Base-by-base conservation (phyloP, 2,888 invertebrate species). In the Sisyra terminalis region DNA sequence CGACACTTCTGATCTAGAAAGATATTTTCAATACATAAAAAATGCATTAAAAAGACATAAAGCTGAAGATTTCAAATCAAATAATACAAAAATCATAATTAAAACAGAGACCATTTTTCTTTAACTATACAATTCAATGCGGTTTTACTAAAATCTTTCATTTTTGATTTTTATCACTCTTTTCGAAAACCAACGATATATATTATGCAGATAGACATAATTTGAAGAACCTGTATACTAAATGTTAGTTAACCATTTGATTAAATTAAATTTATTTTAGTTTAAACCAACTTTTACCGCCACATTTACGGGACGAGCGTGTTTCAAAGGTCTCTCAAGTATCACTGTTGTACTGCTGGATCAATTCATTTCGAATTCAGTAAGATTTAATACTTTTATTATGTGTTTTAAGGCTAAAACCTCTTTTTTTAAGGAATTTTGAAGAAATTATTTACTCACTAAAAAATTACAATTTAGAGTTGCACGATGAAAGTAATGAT, bases 301-400 rank as follows among this genome's bases (percentile, higher is more conserved):
- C 61, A 1, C 84, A 84, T 58, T 62, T 87, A 47, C 71, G 78
- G 45, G 77, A 82, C 48, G 80, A 80, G 43, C 71, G 75, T 45
- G 68, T 79, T 17, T 70, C 71, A 42, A 71, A 72, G 42, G 62
- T 64, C 1, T 61, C 62, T 1, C 64, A 24, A 57, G 65, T 50
- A 61, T 67, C 48, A 59, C 71, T 18, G 1, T 74, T 83, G 2
- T 79, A 79, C 0, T 85, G 84, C 47, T 87, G 86, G 86, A 75
- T 86, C 9, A 87, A 87, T 61, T 76, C 75, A 1, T 76, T 75
- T 49, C 75, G 77, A 58, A 64, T 78, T 3, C 73, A 71, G 81
- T 75, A 57, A 57, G 58, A 56, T 6, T 29, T 24, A 24, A n/a
- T 3, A 31, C 31, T n/a, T 31, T 31, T 29, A 7, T 29, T 29